Evolutionary conservation across 1,140 invertebrate genomes (phyloP).

Genomic region (Papilio dardanus): DNA sequence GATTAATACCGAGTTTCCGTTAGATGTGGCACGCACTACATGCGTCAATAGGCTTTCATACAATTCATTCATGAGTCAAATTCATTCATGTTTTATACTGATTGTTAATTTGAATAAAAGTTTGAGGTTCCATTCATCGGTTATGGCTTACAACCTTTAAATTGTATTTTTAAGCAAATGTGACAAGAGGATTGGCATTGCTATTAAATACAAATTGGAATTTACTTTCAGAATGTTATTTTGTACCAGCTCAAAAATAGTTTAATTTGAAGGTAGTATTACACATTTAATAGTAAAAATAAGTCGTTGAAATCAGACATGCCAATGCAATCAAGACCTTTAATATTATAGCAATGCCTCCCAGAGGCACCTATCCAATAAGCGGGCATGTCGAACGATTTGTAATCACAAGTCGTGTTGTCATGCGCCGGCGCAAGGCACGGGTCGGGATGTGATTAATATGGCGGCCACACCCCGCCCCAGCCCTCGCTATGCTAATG

Average conservation of each 20-base stretch:
- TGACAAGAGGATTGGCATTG: background rate
- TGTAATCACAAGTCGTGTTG: conserved; percentile 38
- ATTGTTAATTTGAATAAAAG: conserved; percentile 53
- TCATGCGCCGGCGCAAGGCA: conserved; percentile 49
- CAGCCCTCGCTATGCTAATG: conserved; percentile 67
- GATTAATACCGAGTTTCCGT: conserved; percentile 32
- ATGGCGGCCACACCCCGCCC: conserved; percentile 59
- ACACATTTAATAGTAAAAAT: background rate
- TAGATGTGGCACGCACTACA: conserved; percentile 45
- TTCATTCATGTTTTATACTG: conserved; percentile 56
- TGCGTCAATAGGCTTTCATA: conserved; percentile 56
- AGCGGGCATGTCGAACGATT: background rate
- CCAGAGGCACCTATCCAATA: background rate
- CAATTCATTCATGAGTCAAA: conserved; percentile 53
- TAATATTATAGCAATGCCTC: background rate
- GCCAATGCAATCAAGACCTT: background rate
- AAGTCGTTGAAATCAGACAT: background rate
- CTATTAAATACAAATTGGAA: background rate
- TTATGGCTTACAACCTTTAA: conserved; percentile 8
- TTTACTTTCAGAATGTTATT: background rate
- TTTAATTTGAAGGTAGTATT: background rate
- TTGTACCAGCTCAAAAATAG: background rate
- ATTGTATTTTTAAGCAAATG: conserved; percentile 23
- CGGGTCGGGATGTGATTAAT: conserved; percentile 68
- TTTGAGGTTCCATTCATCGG: conserved; percentile 42